Evolutionary conservation across 2,888 invertebrate genomes (phyloP).

Genomic region (Apocheima hispidaria): DNA sequence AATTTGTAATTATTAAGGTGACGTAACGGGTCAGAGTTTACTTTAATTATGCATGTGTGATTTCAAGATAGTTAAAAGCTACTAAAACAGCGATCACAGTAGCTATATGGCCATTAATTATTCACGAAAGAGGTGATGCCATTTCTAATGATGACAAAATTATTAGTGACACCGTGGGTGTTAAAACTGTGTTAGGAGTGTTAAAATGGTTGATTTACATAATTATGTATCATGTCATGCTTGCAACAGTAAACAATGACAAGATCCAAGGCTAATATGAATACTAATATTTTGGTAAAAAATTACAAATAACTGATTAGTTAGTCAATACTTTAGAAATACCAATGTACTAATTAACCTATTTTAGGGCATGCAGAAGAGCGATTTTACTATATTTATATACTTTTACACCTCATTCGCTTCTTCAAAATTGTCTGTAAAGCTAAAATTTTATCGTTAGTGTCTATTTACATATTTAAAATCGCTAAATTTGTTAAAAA

Average conservation of each 20-base stretch:
- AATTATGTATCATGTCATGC: conserved; percentile 28
- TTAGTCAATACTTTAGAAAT: background rate
- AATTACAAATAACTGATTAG: conserved; percentile 5
- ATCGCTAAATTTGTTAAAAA: too few relatives aligned
- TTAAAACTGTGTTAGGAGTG: conserved; percentile 24
- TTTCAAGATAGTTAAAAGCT: conserved; percentile 17
- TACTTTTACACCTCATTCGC: background rate
- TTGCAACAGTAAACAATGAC: conserved; percentile 21
- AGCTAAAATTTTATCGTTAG: too few relatives aligned
- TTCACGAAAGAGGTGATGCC: conserved; percentile 26
- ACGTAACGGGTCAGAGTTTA: conserved; percentile 31
- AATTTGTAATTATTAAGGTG: conserved; percentile 40
- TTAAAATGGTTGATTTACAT: conserved; percentile 22
- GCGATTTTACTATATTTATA: background rate
- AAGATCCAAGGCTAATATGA: conserved; percentile 1
- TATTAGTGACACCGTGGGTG: conserved; percentile 6
- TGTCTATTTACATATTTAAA: too few relatives aligned
- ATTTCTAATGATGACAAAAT: conserved; percentile 23
- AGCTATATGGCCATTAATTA: conserved; percentile 29
- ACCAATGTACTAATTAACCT: background rate
- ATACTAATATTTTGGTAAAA: background rate
- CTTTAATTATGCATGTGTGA: conserved; percentile 25
- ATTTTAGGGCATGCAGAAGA: background rate
- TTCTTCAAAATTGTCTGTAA: background rate
- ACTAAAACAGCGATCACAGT: conserved; percentile 21